Percentiles rank a stretch among this genome's conserved stretches.
phyloP scores from a whole-genome alignment of 2,113 vertebrate species.

The Sterrhoptilus dennistouni region DNA sequence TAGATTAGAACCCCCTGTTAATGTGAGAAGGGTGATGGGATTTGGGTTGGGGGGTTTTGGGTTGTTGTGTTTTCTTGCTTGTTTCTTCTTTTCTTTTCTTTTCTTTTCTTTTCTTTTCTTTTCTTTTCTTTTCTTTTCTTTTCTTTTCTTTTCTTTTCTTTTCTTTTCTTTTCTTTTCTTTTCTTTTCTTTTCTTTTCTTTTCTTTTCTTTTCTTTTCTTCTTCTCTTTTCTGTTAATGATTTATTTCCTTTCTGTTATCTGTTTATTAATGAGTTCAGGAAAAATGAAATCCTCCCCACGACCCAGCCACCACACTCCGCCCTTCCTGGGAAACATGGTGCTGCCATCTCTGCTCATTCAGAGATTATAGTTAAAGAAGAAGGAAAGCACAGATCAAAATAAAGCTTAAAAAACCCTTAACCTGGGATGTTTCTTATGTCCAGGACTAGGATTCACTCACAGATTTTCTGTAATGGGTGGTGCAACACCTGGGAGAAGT shows the following conservation, averaged over 20 bases:
- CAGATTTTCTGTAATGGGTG: background rate
- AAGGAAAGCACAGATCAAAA: background rate
- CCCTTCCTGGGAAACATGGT: background rate
- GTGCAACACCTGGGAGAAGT: background rate
- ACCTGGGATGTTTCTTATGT: background rate
- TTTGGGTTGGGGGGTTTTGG: background rate
- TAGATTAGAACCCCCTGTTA: background rate
- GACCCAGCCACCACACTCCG: background rate
- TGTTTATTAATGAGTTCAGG: background rate
- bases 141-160: too few species aligned
- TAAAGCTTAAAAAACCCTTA: background rate
- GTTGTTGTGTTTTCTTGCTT: background rate
- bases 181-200: too few species aligned
- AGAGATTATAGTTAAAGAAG: background rate
- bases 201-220: background rate
- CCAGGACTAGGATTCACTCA: background rate
- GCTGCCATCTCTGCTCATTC: background rate
- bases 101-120: too few species aligned
- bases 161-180: too few species aligned
- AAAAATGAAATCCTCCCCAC: background rate
- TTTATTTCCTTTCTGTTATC: background rate
- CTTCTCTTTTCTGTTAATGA: background rate
- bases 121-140: background rate
- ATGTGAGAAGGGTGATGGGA: background rate
- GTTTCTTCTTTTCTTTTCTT: rapidly evolving